These are phyloP conservation scores for Stegodyphus mimosarum DNA, from an alignment of 1,140 invertebrate species.

Conservation along the genomic window DNA sequence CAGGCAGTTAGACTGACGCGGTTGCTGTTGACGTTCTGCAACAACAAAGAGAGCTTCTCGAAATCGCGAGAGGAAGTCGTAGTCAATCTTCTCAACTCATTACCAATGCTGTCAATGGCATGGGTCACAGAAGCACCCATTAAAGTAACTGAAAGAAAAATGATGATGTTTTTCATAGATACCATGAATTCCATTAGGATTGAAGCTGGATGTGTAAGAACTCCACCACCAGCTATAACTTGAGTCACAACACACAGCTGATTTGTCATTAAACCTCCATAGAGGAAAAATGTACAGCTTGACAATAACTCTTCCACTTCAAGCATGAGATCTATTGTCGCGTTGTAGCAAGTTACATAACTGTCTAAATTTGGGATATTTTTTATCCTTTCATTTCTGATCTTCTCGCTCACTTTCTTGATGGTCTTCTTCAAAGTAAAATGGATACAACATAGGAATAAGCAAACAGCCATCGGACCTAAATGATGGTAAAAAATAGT, in stretches of 20 bases:
- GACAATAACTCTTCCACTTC: conserved; percentile 31
- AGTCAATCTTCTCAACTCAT: not conserved
- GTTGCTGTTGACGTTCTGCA: conserved; percentile 14
- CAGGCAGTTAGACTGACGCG: conserved; percentile 21
- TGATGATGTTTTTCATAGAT: conserved; percentile 29
- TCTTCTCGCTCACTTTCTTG: not conserved
- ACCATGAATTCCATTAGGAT: conserved; percentile 28
- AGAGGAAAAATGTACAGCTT: conserved; percentile 18
- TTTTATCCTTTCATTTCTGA: not conserved
- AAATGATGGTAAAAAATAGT: conserved; percentile 39
- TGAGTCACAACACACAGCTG: conserved; percentile 42
- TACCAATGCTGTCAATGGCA: not conserved
- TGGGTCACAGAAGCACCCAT: conserved; percentile 12
- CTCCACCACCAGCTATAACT: conserved; percentile 8
- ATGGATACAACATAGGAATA: conserved; percentile 24
- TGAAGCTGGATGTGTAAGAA: conserved; percentile 3
- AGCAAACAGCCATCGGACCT: not conserved
- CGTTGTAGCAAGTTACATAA: conserved; percentile 12
- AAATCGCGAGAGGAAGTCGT: not conserved
- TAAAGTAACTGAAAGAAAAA: conserved; percentile 22
- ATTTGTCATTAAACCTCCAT: conserved; percentile 29
- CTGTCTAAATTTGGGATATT: not conserved
- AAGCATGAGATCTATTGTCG: not conserved
- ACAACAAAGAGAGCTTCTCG: conserved; percentile 21
- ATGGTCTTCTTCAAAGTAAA: conserved; percentile 20